Base-by-base conservation (phyloP, 1,140 invertebrate species). In the Drosophila orosa region DNA sequence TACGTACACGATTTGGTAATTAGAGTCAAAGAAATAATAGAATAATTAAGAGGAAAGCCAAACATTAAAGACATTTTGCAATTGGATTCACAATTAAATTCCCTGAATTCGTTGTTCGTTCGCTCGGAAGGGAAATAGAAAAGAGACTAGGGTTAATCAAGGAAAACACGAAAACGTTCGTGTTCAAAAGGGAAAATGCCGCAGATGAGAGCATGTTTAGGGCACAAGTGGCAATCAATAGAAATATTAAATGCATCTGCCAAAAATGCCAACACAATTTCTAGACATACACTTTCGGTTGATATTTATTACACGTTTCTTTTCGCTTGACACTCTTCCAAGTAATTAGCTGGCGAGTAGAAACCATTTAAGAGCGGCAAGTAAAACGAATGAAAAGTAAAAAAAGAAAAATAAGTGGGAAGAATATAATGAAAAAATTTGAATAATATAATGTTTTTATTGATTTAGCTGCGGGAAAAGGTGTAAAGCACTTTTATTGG, bases 401-500 rank as follows among this genome's bases (percentile, higher is more conserved):
- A n/a, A n/a, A 65, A 69, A 15, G 17, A 24, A 25, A 50, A 25
- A 52, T 48, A 54, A n/a, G 9, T 15, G 19, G 8, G 37, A 27
- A 35, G 62, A 56, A 55, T 40, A 55, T 40, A 35, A 35, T 24
- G 15, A 3, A 54, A 52, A 19, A 10, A n/a, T 31, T 33, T 35
- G 48, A 47, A 54, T 17, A 48, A 29, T 48, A 48, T 48, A 12
- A 48, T 65, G 6, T 45, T 80, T 89, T 84, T 87, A 89, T 89
- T 87, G 80, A 74, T 89, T 89, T 89, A 87, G 83, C 67, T 86
- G 74, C 39, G 56, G 39, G 25, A 44, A 59, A 48, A 19, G 15
- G 29, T 25, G 31, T 31, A 31, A 39, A 17, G 45, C 54, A 50
- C 39, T 76, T 81, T 85, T 81, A 73, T 87, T 82, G 79, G 71